Evolutionary conservation across 2,113 vertebrate species (phyloP), one percentile per base, ranked within the genome.

Genomic region (Ptilonorhynchus violaceus): DNA sequence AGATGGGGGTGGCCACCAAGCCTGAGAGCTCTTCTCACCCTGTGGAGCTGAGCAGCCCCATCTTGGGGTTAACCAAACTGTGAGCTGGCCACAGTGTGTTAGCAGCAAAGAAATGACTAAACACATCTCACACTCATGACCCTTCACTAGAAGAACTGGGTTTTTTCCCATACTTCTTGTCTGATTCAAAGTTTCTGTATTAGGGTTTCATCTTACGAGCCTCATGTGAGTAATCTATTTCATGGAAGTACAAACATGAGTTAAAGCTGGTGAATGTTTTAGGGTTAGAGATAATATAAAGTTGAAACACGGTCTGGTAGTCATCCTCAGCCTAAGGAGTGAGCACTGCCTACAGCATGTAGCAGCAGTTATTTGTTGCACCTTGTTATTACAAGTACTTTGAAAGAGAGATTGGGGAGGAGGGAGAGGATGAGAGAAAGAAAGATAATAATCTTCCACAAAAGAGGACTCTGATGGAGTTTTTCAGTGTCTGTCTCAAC

Each of bases 171-270:
- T 59, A 55, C 72, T 70, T 94, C 68, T 74, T 62, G 83, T 15
- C 55, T 92, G 53, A 67, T 93, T 75, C 68, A 39, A 92, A 93
- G 59, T 95, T 94, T 89, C 75, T 88, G 6, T 89, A 75, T 83
- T 77, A 69, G 75, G n/a, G 39, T 92, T 93, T 96, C 53, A 39
- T 76, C 49, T 96, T 62, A 89, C 23, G 46, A 83, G 25, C 30
- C 46, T 82, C 20, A 7, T 66, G 69, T 85, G 78, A 94, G 81
- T 89, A 88, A 89, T 69, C 35, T 22, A 30, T 96, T 94, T 92
- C 35, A 86, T 93, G 52, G 75, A 95, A 96, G 82, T 77, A 52
- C 0, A 0, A 86, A 44, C 27, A 15, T 56, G 41, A 93, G 49
- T 85, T 56, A 67, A 76, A 85, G 56, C 3, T 72, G 75, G 37